These are phyloP conservation scores for Caenorhabditis sp. DNA, from an alignment of 2,888 invertebrate species.

Conservation along the genomic window DNA sequence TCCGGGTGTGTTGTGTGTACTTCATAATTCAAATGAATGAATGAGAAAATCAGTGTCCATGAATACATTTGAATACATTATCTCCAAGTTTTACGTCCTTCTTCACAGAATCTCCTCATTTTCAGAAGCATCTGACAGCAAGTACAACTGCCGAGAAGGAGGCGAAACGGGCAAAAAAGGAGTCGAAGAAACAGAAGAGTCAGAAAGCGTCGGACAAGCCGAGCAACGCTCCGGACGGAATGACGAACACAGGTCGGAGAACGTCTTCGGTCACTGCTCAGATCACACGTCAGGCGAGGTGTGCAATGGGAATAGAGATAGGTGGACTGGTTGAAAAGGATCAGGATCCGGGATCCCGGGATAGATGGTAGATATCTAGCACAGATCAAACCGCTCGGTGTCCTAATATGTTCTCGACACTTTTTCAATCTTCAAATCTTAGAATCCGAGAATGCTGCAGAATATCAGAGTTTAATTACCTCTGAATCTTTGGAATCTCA, in stretches of 20 bases:
- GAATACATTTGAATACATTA: slow-evolving; percentile 48
- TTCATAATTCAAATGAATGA: slow-evolving; percentile 34
- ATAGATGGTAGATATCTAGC: too few species aligned
- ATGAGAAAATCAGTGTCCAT: slow-evolving; percentile 47
- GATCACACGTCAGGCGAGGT: slow-evolving; percentile 69
- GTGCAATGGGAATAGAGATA: not conserved
- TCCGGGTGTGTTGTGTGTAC: not conserved
- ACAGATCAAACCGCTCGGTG: too few species aligned
- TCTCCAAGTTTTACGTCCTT: slow-evolving; percentile 8
- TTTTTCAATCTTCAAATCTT: too few species aligned
- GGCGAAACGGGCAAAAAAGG: slow-evolving; percentile 43
- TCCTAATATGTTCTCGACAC: too few species aligned
- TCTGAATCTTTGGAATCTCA: too few species aligned
- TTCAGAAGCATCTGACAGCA: slow-evolving; percentile 56
- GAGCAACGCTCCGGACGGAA: slow-evolving; percentile 43
- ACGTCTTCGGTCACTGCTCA: slow-evolving; percentile 72
- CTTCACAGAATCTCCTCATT: not conserved
- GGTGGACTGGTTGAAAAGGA: not conserved
- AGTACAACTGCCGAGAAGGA: slow-evolving; percentile 43
- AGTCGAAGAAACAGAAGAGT: slow-evolving; percentile 24
- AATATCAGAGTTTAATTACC: too few species aligned
- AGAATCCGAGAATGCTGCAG: too few species aligned
- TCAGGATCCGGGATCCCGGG: not conserved
- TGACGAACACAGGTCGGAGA: slow-evolving; percentile 62
- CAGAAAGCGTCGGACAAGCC: slow-evolving; percentile 38